phyloP scores from a whole-genome alignment of 92 coral and sea anemone genomes.

The Porites rus region DNA sequence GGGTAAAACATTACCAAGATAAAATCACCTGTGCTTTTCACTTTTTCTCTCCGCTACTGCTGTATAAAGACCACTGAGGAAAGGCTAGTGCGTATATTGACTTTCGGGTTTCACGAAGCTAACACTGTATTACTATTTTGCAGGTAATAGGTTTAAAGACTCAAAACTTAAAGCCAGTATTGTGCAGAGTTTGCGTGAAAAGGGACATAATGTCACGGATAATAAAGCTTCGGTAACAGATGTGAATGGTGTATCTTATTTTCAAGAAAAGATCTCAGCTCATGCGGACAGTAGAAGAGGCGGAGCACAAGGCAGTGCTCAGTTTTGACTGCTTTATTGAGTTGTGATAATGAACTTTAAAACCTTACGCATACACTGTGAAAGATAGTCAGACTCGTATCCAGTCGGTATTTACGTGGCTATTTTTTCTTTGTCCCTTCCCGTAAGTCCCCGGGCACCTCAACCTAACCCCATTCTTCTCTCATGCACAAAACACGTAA shows the following conservation, averaged over 20 bases:
- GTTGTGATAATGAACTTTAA: background rate
- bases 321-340: constrained; percentile 41
- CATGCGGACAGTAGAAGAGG: constrained; percentile 91
- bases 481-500: no score
- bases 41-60: no score
- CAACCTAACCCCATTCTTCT: no score
- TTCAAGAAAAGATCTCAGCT: constrained; percentile 70
- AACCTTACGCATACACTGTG: no score
- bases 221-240: constrained; percentile 41
- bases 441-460: no score
- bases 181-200: background rate
- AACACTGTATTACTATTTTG: background rate
- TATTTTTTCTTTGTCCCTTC: no score
- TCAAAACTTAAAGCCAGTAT: background rate
- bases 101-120: background rate
- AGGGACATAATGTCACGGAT: constrained; percentile 72
- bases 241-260: constrained; percentile 83
- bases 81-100: no score
- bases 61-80: no score
- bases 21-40: no score
- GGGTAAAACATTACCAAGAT: no score
- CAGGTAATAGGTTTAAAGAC: constrained; percentile 68
- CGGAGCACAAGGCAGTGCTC: constrained; percentile 71
- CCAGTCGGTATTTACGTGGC: no score
- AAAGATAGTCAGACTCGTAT: no score